Conservation (phyloP, 2,113 vertebrate genomes). For the Alexandromys fortis region DNA sequence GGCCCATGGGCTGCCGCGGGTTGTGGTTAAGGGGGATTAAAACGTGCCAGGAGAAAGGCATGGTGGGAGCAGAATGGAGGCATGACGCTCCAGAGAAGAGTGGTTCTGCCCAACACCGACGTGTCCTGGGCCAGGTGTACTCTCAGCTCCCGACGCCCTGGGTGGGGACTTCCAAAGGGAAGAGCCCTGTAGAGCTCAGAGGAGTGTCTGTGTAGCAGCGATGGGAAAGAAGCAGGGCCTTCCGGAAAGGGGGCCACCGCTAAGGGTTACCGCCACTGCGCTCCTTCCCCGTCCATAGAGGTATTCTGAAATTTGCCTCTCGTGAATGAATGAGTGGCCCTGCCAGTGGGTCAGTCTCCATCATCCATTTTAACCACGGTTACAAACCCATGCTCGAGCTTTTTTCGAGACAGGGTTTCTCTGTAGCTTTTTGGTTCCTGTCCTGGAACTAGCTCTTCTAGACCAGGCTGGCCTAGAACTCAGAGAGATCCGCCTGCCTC, state of each 20-base stretch:
- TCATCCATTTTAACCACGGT: neutral
- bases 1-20: neutral
- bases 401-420: neutral
- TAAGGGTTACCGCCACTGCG: rapidly evolving
- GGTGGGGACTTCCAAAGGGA: neutral
- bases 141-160: neutral
- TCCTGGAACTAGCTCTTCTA: no score
- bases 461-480: no score
- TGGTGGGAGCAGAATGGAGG: neutral
- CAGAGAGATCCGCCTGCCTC: no score
- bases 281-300: neutral
- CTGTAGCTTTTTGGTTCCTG: no score
- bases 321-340: neutral
- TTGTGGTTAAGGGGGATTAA: neutral
- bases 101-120: neutral
- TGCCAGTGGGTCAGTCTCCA: no score
- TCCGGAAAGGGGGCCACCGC: neutral
- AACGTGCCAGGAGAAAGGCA: neutral
- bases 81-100: neutral
- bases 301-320: neutral
- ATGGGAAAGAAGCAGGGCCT: neutral
- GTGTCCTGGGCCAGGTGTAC: neutral
- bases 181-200: rapidly evolving
- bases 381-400: neutral
- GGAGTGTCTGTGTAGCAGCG: neutral